These are phyloP conservation scores for Pristionchus entomophagus DNA, from an alignment of 2,888 invertebrate genomes.

Conservation along the genomic window DNA sequence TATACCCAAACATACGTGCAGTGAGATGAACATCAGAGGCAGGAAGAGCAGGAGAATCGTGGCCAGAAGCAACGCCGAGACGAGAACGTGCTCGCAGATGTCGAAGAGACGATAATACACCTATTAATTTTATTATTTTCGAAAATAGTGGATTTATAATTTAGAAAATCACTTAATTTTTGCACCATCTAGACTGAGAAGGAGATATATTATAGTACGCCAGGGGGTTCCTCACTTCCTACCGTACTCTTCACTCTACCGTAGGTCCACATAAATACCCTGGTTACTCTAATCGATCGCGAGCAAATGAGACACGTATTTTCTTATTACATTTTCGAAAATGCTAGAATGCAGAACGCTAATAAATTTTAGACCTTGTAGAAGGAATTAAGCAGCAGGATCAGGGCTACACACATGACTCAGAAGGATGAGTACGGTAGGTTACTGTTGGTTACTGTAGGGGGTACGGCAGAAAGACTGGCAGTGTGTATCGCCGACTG, in stretches of 20 bases:
- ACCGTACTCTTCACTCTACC: too few relatives aligned
- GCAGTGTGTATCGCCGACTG: neutral
- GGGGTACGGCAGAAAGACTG: neutral
- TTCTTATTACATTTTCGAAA: too few relatives aligned
- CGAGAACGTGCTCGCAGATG: constrained; percentile 66
- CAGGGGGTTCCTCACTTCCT: too few relatives aligned
- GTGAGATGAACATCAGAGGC: constrained; percentile 55
- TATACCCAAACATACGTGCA: neutral
- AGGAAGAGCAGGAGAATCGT: constrained; percentile 62
- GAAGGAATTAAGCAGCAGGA: constrained; percentile 67
- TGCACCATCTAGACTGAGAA: too few relatives aligned
- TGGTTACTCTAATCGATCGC: too few relatives aligned
- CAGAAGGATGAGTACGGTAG: neutral
- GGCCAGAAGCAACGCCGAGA: constrained; percentile 60
- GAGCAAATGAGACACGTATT: too few relatives aligned
- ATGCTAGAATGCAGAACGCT: too few relatives aligned
- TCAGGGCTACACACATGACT: constrained; percentile 65
- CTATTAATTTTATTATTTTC: neutral
- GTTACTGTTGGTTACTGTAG: too few relatives aligned
- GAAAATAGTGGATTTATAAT: neutral
- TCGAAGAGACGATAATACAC: constrained; percentile 68
- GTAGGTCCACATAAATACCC: too few relatives aligned
- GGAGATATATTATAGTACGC: too few relatives aligned
- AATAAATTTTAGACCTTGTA: constrained; percentile 49
- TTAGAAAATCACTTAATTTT: too few relatives aligned